phyloP scores from a whole-genome alignment of 1,140 invertebrate species.

The Diorhabda elongata region DNA sequence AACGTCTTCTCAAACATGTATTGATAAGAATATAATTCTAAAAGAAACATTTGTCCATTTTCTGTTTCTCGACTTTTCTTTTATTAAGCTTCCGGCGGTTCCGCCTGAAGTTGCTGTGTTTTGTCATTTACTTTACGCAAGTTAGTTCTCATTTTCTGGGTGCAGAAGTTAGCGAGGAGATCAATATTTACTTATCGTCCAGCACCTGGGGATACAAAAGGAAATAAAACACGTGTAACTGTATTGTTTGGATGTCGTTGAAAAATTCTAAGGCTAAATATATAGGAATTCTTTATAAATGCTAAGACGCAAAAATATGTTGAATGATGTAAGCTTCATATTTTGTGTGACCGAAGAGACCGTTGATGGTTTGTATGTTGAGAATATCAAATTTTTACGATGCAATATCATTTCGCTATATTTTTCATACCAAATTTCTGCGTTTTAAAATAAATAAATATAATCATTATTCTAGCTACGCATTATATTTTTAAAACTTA shows the following conservation, averaged over 20 bases:
- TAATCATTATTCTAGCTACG: no score
- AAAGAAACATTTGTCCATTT: conserved; percentile 5
- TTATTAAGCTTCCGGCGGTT: conserved; percentile 4
- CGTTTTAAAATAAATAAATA: no score
- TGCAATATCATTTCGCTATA: no score
- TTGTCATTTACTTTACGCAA: neutral
- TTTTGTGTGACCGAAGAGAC: no score
- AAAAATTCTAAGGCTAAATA: neutral
- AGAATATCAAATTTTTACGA: no score
- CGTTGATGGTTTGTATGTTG: no score
- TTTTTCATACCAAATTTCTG: no score
- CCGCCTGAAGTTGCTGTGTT: neutral
- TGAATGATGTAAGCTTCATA: no score
- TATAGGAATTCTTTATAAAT: no score
- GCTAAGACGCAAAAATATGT: no score
- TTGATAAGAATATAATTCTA: conserved; percentile 15
- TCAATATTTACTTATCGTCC: conserved; percentile 5
- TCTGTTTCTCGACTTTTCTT: conserved; percentile 5
- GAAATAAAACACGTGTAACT: neutral
- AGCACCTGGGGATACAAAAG: conserved; percentile 10
- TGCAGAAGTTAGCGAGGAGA: neutral
- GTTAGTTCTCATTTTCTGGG: neutral
- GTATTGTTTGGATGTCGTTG: neutral
- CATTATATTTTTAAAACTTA: no score
- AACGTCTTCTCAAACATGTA: conserved; percentile 13